Base-by-base conservation (phyloP, 1,140 invertebrate species). In the Solenopsis fugax region DNA sequence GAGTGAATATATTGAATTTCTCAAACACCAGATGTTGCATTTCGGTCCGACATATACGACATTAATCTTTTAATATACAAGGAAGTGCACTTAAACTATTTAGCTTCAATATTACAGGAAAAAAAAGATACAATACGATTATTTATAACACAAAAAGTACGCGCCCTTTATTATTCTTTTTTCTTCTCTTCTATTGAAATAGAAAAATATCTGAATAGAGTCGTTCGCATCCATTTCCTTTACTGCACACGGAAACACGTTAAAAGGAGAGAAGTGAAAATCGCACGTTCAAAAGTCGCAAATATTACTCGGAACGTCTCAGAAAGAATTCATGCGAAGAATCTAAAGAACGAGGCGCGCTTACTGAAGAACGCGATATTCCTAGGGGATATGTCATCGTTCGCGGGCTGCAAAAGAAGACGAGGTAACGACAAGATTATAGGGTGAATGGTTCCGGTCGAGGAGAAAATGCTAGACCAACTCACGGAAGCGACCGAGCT, bases 351-450 rank as follows among this genome's bases (percentile, higher is more conserved):
- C 48, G 67, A 82, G 54, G 48, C 67, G 67, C 52, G 37, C 67
- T 82, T 58, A 24, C 48, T 81, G 78, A 72, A 50, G 80, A 84
- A 75, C 80, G 69, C 80, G 80, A 73, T 84, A 84, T 84, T 75
- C 80, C 69, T 37, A 13, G 18, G 54, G 69, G 80, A 84, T 81
- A 81, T 75, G 80, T 84, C 80, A 84, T 84, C 80, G 80, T 84
- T 84, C 80, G 69, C 80, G 80, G 69, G 69, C 67, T 73, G 54
- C 54, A 37, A 60, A 72, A 73, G 54, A 64, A 72, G 80, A 75
- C 54, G 80, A 84, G 69, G 69, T 84, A 75, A 84, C 80, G 80
- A 75, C 80, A 75, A 84, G 80, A 84, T 84, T 84, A 84, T 75
- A 84, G 80, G 54, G 69, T 84, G 80, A 82, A 48, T 52, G 69